phyloP scores from a whole-genome alignment of 1,140 invertebrate genomes.

The Conopomorpha cramerella region DNA sequence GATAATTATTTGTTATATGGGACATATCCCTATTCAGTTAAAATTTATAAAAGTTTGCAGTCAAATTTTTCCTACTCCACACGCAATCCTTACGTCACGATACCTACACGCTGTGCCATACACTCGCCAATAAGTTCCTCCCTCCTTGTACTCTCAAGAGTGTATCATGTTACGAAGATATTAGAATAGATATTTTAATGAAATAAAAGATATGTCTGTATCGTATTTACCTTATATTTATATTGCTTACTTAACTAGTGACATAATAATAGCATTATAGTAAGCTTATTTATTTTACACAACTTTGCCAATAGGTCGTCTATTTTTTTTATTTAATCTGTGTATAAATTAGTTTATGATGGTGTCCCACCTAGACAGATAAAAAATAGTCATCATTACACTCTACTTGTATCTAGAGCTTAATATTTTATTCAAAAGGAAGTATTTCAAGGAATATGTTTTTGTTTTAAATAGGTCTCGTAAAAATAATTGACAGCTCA shows the following conservation, averaged over 20 bases:
- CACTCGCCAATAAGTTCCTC: too few species aligned
- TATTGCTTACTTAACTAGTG: conserved; percentile 61
- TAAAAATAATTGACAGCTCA: conserved; percentile 54
- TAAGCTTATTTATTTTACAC: conserved; percentile 61
- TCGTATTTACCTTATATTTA: conserved; percentile 51
- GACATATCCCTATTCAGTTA: too few species aligned
- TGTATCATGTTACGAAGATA: neutral
- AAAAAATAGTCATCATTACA: conserved; percentile 55
- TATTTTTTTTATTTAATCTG: conserved; percentile 51
- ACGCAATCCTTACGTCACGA: too few species aligned
- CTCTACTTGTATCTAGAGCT: conserved; percentile 51
- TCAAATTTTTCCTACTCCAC: too few species aligned
- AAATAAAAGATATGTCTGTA: conserved; percentile 17
- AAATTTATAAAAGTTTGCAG: too few species aligned
- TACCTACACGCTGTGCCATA: too few species aligned
- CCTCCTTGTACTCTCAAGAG: too few species aligned
- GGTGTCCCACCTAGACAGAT: conserved; percentile 55
- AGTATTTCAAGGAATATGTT: conserved; percentile 58
- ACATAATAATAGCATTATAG: conserved; percentile 58
- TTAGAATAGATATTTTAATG: neutral
- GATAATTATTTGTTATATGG: too few species aligned
- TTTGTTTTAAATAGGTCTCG: too few species aligned
- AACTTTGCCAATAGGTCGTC: conserved; percentile 57
- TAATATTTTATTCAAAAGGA: conserved; percentile 25
- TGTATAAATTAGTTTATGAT: conserved; percentile 60